Base-by-base conservation (phyloP, 2,888 invertebrate species). In the Volucella zonaria region DNA sequence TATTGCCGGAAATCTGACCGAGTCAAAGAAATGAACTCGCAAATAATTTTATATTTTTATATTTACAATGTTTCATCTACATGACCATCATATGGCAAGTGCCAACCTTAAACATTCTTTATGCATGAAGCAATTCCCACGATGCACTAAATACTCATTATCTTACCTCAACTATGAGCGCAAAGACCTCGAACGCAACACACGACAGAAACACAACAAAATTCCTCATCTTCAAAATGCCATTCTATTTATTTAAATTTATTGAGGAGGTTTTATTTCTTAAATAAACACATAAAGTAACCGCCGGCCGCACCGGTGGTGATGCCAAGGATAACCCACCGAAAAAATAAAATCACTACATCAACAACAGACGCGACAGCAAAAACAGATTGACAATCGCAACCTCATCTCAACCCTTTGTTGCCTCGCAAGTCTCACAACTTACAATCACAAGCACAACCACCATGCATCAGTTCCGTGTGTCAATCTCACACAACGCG, bases 211-310 rank as follows among this genome's bases (percentile, higher is more conserved):
- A 10, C 74, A 31, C 38, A 70, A 64, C 31, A 59, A 81, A 51
- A 75, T 64, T 64, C 75, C 58, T 23, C 59, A 64, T 75, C 54
- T 64, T 52, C 43, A 58, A 74, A 80, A 68, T 51, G 56, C 45
- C 80, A 75, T 75, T 76, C 58, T 80, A 75, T 80, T 81, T 81
- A 64, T 75, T 76, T 81, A 71, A 77, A 71, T 71, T 78, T 58
- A 51, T 64, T 78, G 15, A 51, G 61, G 64, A 56, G 49, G 49
- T 64, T 70, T 75, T 80, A 62, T 81, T 64, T 76, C 51, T 75
- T 70, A 59, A 76, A 59, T 40, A 62, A 81, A 80, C 54, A 80
- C 62, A 74, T 74, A 68, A 10, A n/a, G 45, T n/a, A 12, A 45
- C 45, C 45, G 45, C 45, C 31, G 6, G 0, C 31, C 12, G 8